These are phyloP conservation scores for Arnoldichthys spilopterus DNA, from an alignment of 2,797 vertebrate genomes.

Conservation along the genomic window DNA sequence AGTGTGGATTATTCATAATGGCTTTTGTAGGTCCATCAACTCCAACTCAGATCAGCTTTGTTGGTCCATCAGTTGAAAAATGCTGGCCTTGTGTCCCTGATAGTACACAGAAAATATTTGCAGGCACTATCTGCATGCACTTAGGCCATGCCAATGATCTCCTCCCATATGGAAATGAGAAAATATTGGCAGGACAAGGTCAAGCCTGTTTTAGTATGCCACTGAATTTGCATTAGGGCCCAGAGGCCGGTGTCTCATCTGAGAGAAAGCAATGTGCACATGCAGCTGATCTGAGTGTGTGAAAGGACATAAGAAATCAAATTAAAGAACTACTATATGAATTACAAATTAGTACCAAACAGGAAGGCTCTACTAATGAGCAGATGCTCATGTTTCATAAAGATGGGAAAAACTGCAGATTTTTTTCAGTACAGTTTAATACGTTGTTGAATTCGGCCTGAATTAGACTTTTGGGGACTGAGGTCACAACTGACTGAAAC, in stretches of 20 bases:
- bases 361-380: background rate
- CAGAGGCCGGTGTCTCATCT: slow-evolving; percentile 46
- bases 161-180: slow-evolving; percentile 73
- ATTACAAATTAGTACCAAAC: slow-evolving; percentile 25
- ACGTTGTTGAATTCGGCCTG: background rate
- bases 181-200: slow-evolving; percentile 69
- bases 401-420: background rate
- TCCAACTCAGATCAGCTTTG: slow-evolving; percentile 20
- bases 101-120: slow-evolving; percentile 57
- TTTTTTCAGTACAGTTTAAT: slow-evolving; percentile 1
- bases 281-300: slow-evolving; percentile 5
- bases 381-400: background rate
- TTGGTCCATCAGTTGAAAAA: slow-evolving; percentile 43
- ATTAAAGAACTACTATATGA: slow-evolving; percentile 15
- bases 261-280: slow-evolving; percentile 40
- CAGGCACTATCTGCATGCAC: slow-evolving; percentile 55
- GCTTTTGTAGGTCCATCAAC: slow-evolving; percentile 38
- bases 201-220: slow-evolving; percentile 62
- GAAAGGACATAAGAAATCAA: background rate
- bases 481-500: too few species aligned
- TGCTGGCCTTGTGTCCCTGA: slow-evolving; percentile 35
- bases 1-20: slow-evolving; percentile 52
- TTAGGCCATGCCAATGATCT: slow-evolving; percentile 61
- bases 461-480: too few species aligned
- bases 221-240: slow-evolving; percentile 71